These are phyloP conservation scores for Scylla paramamosain DNA, from an alignment of 1,140 invertebrate species.

Conservation along the genomic window DNA sequence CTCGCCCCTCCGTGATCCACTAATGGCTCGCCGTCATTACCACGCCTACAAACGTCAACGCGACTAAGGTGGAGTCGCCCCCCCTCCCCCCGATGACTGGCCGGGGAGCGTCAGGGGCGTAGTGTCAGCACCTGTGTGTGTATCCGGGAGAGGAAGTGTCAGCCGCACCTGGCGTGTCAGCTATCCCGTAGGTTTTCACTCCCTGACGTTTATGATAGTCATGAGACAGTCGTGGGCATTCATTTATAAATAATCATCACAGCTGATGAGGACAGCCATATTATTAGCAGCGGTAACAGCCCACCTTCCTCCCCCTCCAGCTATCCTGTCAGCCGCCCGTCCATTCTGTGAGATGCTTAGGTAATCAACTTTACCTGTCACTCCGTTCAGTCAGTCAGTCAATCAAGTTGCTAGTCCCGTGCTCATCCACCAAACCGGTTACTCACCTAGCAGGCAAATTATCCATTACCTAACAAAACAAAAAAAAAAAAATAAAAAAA, in stretches of 20 bases:
- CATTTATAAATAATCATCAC: constrained; percentile 16
- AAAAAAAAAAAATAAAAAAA: background rate
- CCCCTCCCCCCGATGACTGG: background rate
- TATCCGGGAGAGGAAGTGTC: background rate
- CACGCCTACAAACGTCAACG: constrained; percentile 64
- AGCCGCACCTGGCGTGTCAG: constrained; percentile 4
- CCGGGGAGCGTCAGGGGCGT: constrained; percentile 45
- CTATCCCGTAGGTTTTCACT: background rate
- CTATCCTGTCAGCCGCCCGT: background rate
- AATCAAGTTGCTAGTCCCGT: background rate
- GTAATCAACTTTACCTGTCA: constrained; percentile 10
- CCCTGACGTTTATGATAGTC: constrained; percentile 11
- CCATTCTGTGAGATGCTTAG: background rate
- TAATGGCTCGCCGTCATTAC: constrained; percentile 61
- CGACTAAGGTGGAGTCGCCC: constrained; percentile 33
- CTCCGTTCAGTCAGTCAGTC: background rate
- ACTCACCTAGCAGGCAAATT: background rate
- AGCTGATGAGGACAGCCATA: background rate
- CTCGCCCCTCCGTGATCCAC: constrained; percentile 48
- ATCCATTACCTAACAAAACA: background rate
- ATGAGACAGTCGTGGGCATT: background rate
- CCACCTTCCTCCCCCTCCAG: background rate
- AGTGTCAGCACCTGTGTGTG: constrained; percentile 30
- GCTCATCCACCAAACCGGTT: background rate
- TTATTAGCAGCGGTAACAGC: constrained; percentile 21